phyloP scores from a whole-genome alignment of 2,888 invertebrate species.

The Teleiodes luculella region DNA sequence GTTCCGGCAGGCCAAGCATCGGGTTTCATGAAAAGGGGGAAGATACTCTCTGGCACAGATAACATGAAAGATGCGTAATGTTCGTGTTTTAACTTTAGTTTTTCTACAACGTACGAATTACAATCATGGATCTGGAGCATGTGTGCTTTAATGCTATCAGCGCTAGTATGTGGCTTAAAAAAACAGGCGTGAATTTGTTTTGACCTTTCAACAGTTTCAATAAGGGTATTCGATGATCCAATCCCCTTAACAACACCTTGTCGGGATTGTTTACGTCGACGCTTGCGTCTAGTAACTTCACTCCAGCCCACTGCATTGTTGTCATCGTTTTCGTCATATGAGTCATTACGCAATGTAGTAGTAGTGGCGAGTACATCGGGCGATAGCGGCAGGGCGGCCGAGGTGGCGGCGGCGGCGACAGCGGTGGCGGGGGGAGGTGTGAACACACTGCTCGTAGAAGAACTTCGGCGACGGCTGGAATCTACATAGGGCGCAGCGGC shows the following conservation, averaged over 20 bases:
- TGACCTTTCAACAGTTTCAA: neutral
- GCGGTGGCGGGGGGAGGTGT: no score
- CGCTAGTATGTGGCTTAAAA: neutral
- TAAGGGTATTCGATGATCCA: neutral
- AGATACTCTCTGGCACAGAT: neutral
- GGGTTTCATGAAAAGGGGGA: neutral
- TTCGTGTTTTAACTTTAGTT: neutral
- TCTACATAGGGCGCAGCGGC: no score
- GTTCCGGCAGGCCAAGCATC: slow-evolving; percentile 10
- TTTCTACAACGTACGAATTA: neutral
- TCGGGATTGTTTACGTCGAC: neutral
- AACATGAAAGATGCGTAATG: slow-evolving; percentile 1
- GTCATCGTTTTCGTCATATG: neutral
- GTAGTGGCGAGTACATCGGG: neutral
- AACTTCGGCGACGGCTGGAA: no score
- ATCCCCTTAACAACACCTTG: neutral
- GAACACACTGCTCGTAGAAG: no score
- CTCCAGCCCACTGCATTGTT: neutral
- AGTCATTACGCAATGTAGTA: neutral
- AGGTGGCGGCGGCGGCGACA: neutral
- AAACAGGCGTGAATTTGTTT: slow-evolving; percentile 1
- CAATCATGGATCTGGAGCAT: neutral
- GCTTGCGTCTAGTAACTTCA: neutral
- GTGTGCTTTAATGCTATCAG: neutral
- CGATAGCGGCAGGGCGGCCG: neutral